Conservation (phyloP, 2,888 invertebrate genomes). For the Peribatodes rhomboidaria region DNA sequence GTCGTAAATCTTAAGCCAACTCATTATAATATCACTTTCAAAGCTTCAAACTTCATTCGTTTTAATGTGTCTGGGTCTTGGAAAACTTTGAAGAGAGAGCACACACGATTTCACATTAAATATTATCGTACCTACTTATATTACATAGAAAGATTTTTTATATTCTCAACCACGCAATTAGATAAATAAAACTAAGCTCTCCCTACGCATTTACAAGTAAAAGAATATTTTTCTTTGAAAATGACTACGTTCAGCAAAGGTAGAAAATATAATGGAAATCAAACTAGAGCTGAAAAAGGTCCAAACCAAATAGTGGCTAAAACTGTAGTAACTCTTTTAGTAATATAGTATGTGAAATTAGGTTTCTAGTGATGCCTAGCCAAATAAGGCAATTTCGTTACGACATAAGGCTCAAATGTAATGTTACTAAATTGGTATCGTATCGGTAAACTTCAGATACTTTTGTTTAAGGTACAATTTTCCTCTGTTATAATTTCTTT, state of each 20-base stretch:
- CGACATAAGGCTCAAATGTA: too few relatives aligned
- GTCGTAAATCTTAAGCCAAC: constrained; percentile 35
- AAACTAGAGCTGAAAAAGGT: too few relatives aligned
- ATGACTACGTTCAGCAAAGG: constrained; percentile 9
- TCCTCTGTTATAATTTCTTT: too few relatives aligned
- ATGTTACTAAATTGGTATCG: too few relatives aligned
- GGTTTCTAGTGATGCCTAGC: too few relatives aligned
- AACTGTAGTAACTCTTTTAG: too few relatives aligned
- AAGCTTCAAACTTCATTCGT: constrained; percentile 38
- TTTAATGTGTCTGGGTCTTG: constrained; percentile 39
- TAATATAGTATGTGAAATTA: too few relatives aligned
- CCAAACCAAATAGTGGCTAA: too few relatives aligned
- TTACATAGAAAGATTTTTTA: not conserved
- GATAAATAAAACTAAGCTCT: constrained; percentile 28
- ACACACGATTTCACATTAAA: constrained; percentile 26
- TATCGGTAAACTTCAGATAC: too few relatives aligned
- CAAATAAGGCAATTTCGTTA: too few relatives aligned
- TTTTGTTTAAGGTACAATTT: too few relatives aligned
- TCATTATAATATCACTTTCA: constrained; percentile 41
- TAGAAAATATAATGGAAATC: too few relatives aligned
- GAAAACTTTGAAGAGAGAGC: constrained; percentile 29
- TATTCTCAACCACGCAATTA: constrained; percentile 16
- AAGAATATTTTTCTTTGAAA: constrained; percentile 36
- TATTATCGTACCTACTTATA: not conserved
- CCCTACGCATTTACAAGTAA: constrained; percentile 19